phyloP scores from a whole-genome alignment of 1,140 invertebrate genomes.

The Lasioglossum albipes region DNA sequence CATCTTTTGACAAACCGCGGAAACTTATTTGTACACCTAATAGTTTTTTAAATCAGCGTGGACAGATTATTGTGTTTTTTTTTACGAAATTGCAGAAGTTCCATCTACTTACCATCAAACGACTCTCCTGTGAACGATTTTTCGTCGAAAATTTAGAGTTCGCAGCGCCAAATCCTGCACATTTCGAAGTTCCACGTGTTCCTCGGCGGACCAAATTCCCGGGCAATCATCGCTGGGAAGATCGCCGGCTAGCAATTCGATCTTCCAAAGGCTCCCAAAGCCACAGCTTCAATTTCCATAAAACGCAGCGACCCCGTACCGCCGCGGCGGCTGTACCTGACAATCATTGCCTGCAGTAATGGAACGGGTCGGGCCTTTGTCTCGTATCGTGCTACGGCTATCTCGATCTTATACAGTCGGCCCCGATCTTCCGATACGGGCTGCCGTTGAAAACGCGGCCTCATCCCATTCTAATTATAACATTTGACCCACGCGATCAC shows the following conservation, averaged over 20 bases:
- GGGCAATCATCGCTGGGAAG: background rate
- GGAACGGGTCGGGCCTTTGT: slow-evolving; percentile 26
- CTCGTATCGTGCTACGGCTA: background rate
- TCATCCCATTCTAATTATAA: slow-evolving; percentile 40
- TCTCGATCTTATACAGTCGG: background rate
- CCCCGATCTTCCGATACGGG: background rate
- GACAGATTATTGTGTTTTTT: too few species aligned
- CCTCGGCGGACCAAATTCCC: too few species aligned
- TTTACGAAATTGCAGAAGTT: too few species aligned
- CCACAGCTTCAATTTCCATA: slow-evolving; percentile 7
- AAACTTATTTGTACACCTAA: too few species aligned
- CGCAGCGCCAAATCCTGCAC: too few species aligned
- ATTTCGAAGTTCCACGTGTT: too few species aligned
- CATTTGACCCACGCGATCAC: slow-evolving; percentile 34
- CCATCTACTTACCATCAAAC: too few species aligned
- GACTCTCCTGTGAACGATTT: too few species aligned
- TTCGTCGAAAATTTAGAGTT: too few species aligned
- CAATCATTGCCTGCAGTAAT: slow-evolving; percentile 50
- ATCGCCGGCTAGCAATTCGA: background rate
- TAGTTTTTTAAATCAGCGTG: too few species aligned
- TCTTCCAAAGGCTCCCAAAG: background rate
- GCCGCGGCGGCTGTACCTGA: slow-evolving; percentile 21
- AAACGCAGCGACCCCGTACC: background rate
- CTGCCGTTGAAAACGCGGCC: slow-evolving; percentile 28
- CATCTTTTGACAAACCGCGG: too few species aligned